These are phyloP conservation scores for Bambusicola thoracicus DNA, from an alignment of 2,113 vertebrate species.

Conservation along the genomic window DNA sequence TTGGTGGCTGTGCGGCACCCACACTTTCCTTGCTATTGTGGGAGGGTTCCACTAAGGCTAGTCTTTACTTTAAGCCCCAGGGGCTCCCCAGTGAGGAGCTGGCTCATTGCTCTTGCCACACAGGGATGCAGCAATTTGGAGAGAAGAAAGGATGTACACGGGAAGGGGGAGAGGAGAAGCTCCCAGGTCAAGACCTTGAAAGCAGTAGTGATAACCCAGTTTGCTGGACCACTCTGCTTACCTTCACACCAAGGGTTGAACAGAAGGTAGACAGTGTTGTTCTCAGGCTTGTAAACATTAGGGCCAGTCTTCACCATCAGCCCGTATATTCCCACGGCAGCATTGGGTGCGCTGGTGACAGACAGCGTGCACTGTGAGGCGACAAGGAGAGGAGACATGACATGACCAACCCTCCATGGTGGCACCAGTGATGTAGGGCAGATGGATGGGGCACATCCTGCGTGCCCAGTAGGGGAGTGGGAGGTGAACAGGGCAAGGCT, in stretches of 20 bases:
- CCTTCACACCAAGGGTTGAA: constrained; percentile 81
- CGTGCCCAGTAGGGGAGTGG: rapidly evolving
- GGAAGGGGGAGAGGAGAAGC: not conserved
- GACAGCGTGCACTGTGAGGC: constrained; percentile 59
- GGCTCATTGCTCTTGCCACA: not conserved
- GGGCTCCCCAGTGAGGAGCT: not conserved
- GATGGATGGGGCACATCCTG: rapidly evolving
- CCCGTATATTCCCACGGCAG: constrained; percentile 67
- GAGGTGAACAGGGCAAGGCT: not conserved
- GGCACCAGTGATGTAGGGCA: not conserved
- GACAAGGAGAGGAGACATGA: not conserved
- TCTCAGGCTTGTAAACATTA: not conserved
- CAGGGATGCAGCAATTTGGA: not conserved
- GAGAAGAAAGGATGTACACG: not conserved
- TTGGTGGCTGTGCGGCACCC: not conserved
- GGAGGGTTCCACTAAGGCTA: not conserved
- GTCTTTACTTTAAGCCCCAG: not conserved
- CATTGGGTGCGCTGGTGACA: constrained; percentile 46
- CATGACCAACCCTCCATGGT: not conserved
- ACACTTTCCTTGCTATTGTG: not conserved
- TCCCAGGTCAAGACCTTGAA: not conserved
- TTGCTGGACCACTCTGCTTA: not conserved
- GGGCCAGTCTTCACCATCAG: constrained; percentile 42
- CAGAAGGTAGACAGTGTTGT: constrained; percentile 55
- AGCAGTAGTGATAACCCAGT: not conserved